Conservation (phyloP, 1,140 invertebrate genomes). For the Euglossa dilemma region DNA sequence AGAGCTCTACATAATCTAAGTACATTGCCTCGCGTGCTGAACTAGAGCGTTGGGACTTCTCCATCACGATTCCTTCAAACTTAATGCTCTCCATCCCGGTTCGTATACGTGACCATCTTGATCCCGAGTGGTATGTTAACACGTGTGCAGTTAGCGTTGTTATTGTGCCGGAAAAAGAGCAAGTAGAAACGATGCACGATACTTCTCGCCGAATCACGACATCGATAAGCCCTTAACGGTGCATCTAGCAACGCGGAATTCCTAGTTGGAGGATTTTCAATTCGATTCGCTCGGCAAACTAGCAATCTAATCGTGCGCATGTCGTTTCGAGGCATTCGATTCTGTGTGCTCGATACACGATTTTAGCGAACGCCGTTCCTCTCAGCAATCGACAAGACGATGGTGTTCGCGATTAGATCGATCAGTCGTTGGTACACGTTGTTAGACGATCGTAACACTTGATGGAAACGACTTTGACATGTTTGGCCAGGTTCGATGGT, state of each 20-base stretch:
- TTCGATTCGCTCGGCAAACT: constrained; percentile 30
- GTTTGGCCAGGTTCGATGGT: background rate
- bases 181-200: constrained; percentile 1
- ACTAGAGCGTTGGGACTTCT: too few species aligned
- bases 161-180: constrained; percentile 13
- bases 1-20: too few species aligned
- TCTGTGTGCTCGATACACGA: background rate
- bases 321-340: background rate
- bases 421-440: background rate
- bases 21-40: background rate
- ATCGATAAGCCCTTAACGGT: constrained; percentile 56
- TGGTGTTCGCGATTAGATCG: background rate
- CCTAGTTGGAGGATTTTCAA: constrained; percentile 16
- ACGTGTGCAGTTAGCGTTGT: constrained; percentile 27
- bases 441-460: background rate
- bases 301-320: background rate
- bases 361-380: background rate
- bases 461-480: background rate
- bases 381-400: background rate
- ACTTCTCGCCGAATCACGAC: constrained; percentile 50
- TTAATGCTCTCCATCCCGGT: background rate
- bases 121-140: constrained; percentile 10
- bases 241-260: constrained; percentile 1
- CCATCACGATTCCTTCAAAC: background rate
- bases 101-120: constrained; percentile 49